Base-by-base conservation (phyloP, 1,140 invertebrate species). In the Brachionus manjavacas region DNA sequence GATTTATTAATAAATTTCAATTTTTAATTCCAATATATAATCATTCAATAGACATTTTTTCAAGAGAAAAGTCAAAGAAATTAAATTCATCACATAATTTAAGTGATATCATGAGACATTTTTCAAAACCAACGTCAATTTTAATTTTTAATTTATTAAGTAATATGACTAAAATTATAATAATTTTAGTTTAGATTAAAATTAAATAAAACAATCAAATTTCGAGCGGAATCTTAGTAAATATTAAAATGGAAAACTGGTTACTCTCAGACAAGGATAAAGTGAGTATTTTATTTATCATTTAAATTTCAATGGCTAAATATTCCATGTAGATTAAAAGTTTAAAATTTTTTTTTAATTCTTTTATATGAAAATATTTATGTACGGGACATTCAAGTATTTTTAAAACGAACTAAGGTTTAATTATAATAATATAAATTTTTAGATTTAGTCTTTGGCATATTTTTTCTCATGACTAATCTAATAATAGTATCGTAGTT, bases 241-340 rank as follows among this genome's bases (percentile, higher is more conserved):
- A 35, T 9, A n/a, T 43, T 12, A 23, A 31, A 80, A 80, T 80
- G 78, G 78, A 80, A 52, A 64, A 55, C 46, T 80, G 49, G 49
- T 55, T 80, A 23, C 20, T 80, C 46, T 52, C 43, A 35, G 78
- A 80, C 78, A 80, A 80, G 78, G 78, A 80, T 35, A 80, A 80
- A 20, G 78, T 80, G 14, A 80, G 78, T 52, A 14, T 70, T 43
- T 9, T 41, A n/a, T 16, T 74, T 46, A 43, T n/a, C 16, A 16
- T 16, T 41, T 41, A 31, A 72, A 14, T 35, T 41, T 39, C 28
- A 39, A 39, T 20, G 43, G 43, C 14, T n/a, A 14, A 46, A 46
- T 46, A 46, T 46, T 46, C 43, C 43, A 46, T n/a, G n/a, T n/a
- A n/a, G n/a, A n/a, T n/a, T n/a, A n/a, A n/a, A n/a, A n/a, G n/a